Conservation (phyloP, 2,113 vertebrate genomes). For the Odontesthes bonariensis region DNA sequence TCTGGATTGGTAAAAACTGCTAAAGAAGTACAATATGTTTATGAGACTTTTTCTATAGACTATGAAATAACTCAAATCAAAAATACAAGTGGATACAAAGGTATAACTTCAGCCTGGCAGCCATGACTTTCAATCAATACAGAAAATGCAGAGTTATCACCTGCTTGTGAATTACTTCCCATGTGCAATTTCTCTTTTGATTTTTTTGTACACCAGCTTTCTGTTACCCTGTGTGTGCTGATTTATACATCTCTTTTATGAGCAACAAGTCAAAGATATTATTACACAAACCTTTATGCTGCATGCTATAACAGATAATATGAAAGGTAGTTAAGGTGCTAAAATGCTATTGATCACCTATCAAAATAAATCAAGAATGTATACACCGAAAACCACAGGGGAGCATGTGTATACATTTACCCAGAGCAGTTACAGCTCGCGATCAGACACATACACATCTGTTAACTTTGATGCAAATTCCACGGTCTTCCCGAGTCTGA, state of each 20-base stretch:
- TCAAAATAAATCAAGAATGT: slow-evolving; percentile 56
- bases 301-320: slow-evolving; percentile 64
- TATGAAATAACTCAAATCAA: no score
- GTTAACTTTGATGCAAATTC: neutral
- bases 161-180: slow-evolving; percentile 7
- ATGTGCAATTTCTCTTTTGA: no score
- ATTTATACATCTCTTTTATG: slow-evolving; percentile 37
- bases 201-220: neutral
- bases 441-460: neutral
- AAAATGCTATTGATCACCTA: slow-evolving; percentile 75
- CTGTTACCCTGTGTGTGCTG: slow-evolving; percentile 27
- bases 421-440: neutral
- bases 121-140: slow-evolving; percentile 46
- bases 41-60: no score
- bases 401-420: neutral
- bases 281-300: slow-evolving; percentile 7
- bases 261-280: neutral
- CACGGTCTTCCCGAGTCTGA: no score
- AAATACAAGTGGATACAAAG: neutral
- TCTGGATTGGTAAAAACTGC: neutral
- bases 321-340: slow-evolving; percentile 68
- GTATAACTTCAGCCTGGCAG: slow-evolving; percentile 41
- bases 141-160: slow-evolving; percentile 56
- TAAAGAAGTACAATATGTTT: neutral
- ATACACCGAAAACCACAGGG: neutral